Evolutionary conservation across 2,888 invertebrate genomes (phyloP).

Genomic region (Plebejus anna): DNA sequence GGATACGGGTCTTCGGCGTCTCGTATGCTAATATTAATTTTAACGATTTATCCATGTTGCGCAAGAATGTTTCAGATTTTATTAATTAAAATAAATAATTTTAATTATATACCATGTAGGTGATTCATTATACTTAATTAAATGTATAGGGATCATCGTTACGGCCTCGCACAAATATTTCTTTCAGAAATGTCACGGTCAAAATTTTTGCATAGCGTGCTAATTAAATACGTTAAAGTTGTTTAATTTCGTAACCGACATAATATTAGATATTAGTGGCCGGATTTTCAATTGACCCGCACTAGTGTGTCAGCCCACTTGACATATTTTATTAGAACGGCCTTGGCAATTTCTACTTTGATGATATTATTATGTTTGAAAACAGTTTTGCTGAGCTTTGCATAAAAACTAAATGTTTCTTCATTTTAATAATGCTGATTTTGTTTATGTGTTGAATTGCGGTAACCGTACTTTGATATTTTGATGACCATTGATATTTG

Average conservation of each 20-base stretch:
- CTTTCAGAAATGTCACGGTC: constrained; percentile 22
- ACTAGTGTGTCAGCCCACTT: constrained; percentile 26
- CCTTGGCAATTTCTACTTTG: constrained; percentile 14
- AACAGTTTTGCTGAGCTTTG: not conserved
- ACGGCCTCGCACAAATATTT: constrained; percentile 18
- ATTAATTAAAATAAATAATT: not conserved
- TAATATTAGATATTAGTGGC: constrained; percentile 20
- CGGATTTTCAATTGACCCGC: constrained; percentile 23
- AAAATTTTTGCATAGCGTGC: constrained; percentile 16
- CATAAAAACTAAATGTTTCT: not conserved
- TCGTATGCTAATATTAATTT: not conserved
- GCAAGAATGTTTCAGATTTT: not conserved
- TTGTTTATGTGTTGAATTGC: not conserved
- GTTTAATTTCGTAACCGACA: constrained; percentile 21
- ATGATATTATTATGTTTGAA: not conserved
- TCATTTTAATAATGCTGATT: not conserved
- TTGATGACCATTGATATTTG: not conserved
- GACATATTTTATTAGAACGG: constrained; percentile 27
- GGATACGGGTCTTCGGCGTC: not conserved
- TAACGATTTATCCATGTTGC: not conserved
- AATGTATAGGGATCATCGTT: constrained; percentile 14
- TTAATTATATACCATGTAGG: not conserved
- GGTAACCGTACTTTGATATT: not conserved
- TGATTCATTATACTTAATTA: constrained; percentile 8
- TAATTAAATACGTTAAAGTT: constrained; percentile 22